Conservation (phyloP, 2,888 invertebrate genomes). For the Luperina testacea region DNA sequence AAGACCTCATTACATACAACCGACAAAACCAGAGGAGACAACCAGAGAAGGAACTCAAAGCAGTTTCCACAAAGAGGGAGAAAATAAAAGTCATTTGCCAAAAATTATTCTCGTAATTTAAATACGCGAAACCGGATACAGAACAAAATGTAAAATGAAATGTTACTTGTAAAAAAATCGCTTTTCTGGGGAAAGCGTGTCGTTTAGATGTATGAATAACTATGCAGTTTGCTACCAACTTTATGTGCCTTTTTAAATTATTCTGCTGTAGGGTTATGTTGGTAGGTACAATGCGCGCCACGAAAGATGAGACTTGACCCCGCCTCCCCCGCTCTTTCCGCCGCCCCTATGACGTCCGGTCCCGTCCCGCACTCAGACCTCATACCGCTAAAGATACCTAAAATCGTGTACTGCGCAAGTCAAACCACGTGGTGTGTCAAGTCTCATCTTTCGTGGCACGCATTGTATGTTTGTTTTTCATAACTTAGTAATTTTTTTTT, state of each 20-base stretch:
- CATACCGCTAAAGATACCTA: too few relatives aligned
- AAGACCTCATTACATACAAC: neutral
- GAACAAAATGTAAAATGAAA: constrained; percentile 43
- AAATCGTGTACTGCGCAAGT: too few relatives aligned
- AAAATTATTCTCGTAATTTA: constrained; percentile 45
- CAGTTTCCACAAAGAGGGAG: neutral
- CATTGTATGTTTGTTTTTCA: neutral
- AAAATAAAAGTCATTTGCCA: constrained; percentile 37
- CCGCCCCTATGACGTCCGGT: too few relatives aligned
- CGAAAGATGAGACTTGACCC: too few relatives aligned
- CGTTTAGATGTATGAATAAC: constrained; percentile 50
- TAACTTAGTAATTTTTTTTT: neutral
- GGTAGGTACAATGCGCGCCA: too few relatives aligned
- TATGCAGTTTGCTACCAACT: constrained; percentile 4
- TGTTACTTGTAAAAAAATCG: constrained; percentile 41
- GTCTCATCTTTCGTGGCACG: too few relatives aligned
- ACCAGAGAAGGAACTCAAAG: neutral
- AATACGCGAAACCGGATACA: constrained; percentile 31
- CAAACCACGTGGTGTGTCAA: too few relatives aligned
- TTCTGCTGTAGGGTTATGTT: neutral
- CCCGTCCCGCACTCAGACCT: too few relatives aligned
- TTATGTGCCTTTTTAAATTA: constrained; percentile 6
- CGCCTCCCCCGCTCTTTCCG: too few relatives aligned
- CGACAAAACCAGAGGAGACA: neutral
- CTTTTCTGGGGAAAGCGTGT: constrained; percentile 40